Evolutionary conservation across 2,113 vertebrate genomes (phyloP), one percentile per base, ranked within the genome.

Genomic region (Bujurquina vittata): DNA sequence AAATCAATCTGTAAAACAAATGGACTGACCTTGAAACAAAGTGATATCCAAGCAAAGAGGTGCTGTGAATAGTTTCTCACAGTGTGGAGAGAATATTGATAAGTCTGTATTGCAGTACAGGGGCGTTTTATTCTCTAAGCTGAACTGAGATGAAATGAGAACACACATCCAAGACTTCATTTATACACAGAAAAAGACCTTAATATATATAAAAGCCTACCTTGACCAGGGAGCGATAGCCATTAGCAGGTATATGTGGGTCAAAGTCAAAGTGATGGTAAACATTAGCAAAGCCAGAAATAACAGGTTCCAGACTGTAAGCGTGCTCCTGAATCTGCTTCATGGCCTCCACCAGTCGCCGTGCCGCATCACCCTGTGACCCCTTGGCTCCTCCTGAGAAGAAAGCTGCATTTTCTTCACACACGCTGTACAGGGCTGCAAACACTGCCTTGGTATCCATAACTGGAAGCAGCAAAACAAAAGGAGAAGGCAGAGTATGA

Each of bases 191-290:
- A 79, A n/a, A 78, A 20, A 59, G 1, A 61, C 23, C 11, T 54
- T 4, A 72, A 46, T 77, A 58, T 55, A 74, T 78, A 26, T 10
- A 29, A 23, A 22, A 37, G 33, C 80, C 62, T 87, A 95, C 96
- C 94, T 98, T 97, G 43, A 97, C 96, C 59, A 98, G 94, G 22
- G 97, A 98, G 85, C 97, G 97, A 92, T 97, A 98, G 54, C 97
- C 97, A 0, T 98, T 98, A 73, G 96, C 97, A 0, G 96, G 97
- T 1, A 97, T 97, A 86, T 96, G 95, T 17, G 96, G 93, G 81
- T 98, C 97, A 85, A 97, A 96, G 95, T 98, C 97, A 72, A 97
- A 98, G 92, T 96, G 94, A 83, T 97, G 97, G 26, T 96, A 97
- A 77, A 97, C 87, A 0, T 95, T 78, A 69, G 96, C 86, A 5